Percentiles rank a stretch among this genome's conserved stretches.
Conservation (phyloP, 1,140 invertebrate species). For the Trypoxylus dichotomus region DNA sequence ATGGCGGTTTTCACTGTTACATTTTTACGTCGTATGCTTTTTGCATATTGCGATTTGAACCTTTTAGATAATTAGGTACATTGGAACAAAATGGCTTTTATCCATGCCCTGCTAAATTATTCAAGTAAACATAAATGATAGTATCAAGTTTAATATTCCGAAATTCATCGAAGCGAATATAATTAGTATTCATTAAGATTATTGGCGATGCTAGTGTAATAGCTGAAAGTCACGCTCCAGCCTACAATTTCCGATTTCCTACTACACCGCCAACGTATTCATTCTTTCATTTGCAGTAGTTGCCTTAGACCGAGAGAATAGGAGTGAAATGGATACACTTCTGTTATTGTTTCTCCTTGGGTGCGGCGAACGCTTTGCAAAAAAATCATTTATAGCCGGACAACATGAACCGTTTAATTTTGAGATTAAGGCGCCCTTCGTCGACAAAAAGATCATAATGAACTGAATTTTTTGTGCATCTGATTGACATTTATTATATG, state of each 20-base stretch:
- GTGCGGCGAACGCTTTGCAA: neutral
- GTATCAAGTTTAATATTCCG: neutral
- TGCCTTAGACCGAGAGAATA: neutral
- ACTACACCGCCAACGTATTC: neutral
- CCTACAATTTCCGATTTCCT: neutral
- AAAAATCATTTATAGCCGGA: neutral
- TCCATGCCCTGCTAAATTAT: neutral
- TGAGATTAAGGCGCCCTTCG: neutral
- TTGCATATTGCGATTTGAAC: too few species aligned
- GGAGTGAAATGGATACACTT: neutral
- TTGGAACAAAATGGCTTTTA: too few species aligned
- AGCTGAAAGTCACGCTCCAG: neutral
- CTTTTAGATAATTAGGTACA: too few species aligned
- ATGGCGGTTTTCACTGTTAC: too few species aligned
- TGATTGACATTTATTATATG: too few species aligned
- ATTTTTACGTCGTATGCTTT: too few species aligned
- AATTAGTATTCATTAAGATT: conserved; percentile 4
- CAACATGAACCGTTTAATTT: neutral
- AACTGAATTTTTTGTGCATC: neutral
- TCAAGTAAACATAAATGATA: neutral
- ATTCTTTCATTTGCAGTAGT: neutral
- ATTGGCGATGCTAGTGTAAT: neutral
- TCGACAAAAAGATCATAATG: neutral
- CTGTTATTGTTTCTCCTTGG: neutral
- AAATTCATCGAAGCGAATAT: neutral